Base-by-base conservation (phyloP, 2,113 vertebrate genomes). In the Alces alces region DNA sequence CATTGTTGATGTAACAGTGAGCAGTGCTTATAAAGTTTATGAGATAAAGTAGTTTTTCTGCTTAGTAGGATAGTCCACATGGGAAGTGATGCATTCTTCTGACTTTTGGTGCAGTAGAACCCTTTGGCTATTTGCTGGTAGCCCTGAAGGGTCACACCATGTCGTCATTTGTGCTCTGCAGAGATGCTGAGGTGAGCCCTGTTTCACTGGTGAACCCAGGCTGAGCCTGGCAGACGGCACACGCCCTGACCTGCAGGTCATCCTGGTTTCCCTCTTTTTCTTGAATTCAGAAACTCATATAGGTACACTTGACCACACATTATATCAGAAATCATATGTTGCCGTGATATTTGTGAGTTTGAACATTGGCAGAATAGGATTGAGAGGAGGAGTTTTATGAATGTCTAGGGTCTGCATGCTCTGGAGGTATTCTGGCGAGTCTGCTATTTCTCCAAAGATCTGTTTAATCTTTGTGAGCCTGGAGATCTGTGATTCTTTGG, bases 231-330 rank as follows among this genome's bases (percentile, higher is more conserved):
- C 3, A 2, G 57, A 50, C 47, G 83, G 36, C 8, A 15, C 19
- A 12, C 1, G 15, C 16, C 6, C 14, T 47, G 17, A 2, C 2
- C 13, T 0, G 39, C 25, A n/a, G 36, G 15, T 15, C 43, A 5
- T 60, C 64, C 55, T 17, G 12, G 1, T 87, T 61, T 33, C 27
- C 27, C 93, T 91, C 54, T 79, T 85, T 96, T 30, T 45, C 70
- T 80, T 45, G 54, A 64, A 64, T 82, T 89, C 6, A 45, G 57
- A 82, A 64, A 45, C 16, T 33, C 3, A 5, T 61, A 11, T 45
- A 82, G 66, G 82, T 86, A 39, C 16, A 11, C 50, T 57, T 64
- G 61, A 27, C 43, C 33, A 36, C 12, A 6, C 13, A 19, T n/a
- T 76, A 3, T 43, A n/a, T 54, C 64, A 30, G 76, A 93, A 45